phyloP scores from a whole-genome alignment of 2,888 invertebrate species.

The Lepeophtheirus nordmannii region DNA sequence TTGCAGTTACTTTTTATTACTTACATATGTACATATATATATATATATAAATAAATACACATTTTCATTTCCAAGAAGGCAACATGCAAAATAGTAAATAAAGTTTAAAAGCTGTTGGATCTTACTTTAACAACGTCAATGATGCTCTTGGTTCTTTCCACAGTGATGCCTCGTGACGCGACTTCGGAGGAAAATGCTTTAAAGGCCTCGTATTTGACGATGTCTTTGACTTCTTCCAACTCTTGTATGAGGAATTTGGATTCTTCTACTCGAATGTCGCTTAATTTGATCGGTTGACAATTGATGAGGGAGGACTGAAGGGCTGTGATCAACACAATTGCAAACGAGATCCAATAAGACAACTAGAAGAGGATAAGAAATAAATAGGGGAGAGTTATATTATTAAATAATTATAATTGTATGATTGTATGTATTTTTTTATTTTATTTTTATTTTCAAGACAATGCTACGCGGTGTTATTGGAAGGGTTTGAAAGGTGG shows the following conservation, averaged over 20 bases:
- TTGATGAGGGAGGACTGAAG: neutral
- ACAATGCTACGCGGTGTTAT: no score
- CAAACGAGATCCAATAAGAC: conserved; percentile 4
- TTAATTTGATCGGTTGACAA: conserved; percentile 1
- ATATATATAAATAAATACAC: no score
- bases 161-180: neutral
- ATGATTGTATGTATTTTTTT: no score
- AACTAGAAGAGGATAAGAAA: neutral
- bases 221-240: neutral
- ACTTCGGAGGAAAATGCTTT: neutral
- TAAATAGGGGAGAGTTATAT: no score
- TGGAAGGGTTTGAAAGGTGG: no score
- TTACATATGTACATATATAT: no score
- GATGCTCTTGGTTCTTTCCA: neutral
- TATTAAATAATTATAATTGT: no score
- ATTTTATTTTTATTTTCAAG: no score
- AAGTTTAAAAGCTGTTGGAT: no score
- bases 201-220: conserved; percentile 1
- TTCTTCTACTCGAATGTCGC: conserved; percentile 3
- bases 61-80: no score
- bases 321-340: neutral
- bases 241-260: neutral
- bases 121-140: conserved; percentile 4
- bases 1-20: no score
- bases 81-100: no score